Evolutionary conservation across 2,888 invertebrate genomes (phyloP), one percentile per base, ranked within the genome.

Genomic region (Netelia fuscicornis): DNA sequence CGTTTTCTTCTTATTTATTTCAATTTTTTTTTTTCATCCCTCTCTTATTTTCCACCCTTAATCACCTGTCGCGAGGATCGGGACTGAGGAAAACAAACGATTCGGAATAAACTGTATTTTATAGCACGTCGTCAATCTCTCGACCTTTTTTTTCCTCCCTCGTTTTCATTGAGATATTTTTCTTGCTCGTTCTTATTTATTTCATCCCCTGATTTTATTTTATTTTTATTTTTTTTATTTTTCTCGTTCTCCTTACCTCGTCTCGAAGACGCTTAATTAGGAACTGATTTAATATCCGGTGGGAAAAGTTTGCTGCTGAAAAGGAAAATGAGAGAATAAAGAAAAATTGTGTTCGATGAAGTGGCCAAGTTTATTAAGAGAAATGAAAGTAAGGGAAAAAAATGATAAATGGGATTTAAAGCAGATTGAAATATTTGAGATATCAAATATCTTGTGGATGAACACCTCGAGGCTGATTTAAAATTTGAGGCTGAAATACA

Each of bases 71-170:
- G 64, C 74, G 54, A 23, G 60, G 44, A 56, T 48, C 10, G 20
- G 44, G n/a, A 60, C 20, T 30, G 75, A 65, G 30, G 54, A 44
- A 62, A 72, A 83, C 75, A 75, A 86, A 81, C 68, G 77, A 56
- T 56, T 30, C 70, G 37, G 54, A 78, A 70, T 52, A 8, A 13
- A 54, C 52, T 62, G 42, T 44, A 23, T 20, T 44, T n/a, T 74
- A 37, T 62, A 23, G 20, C 20, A 20, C 23, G 60, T 60, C 60
- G 60, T 52, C 60, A 9, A 56, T 56, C 42, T 44, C 52, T 2
- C 30, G 30, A 44, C 17, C 13, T 13, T 52, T 1, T n/a, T 9
- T 30, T 3, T 2, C 52, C 8, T 3, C 10, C 8, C 48, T 23
- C 42, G 17, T 6, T 56, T 58, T 6, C 10, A 20, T 37, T 37